Evolutionary conservation across 1,140 invertebrate species (phyloP).

Genomic region (Aphaenogaster ashmeadi): DNA sequence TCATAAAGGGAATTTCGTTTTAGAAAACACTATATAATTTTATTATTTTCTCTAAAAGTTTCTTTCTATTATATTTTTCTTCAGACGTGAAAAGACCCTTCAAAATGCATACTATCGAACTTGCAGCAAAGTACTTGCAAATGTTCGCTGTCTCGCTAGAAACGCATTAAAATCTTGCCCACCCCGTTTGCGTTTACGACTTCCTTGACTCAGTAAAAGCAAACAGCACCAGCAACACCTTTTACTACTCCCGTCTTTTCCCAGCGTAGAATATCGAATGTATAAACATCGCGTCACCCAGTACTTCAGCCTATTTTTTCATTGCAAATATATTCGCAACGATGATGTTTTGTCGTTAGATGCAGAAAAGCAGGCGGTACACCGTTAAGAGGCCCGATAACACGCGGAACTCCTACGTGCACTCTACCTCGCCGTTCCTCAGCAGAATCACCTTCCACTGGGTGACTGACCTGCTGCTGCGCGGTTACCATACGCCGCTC

Average conservation of each 20-base stretch:
- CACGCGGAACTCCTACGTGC: slow-evolving; percentile 70
- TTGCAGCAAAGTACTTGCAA: neutral
- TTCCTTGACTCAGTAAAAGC: slow-evolving; percentile 28
- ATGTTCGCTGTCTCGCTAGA: neutral
- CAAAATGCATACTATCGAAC: neutral
- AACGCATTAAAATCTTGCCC: slow-evolving; percentile 13
- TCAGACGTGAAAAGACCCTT: neutral
- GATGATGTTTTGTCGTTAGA: slow-evolving; percentile 69
- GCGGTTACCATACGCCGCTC: slow-evolving; percentile 90
- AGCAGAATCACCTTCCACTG: slow-evolving; percentile 92
- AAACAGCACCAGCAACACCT: neutral
- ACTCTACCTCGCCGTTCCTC: slow-evolving; percentile 72
- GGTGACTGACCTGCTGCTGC: slow-evolving; percentile 90
- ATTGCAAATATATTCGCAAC: slow-evolving; percentile 6
- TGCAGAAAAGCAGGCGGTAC: slow-evolving; percentile 72
- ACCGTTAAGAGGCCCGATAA: slow-evolving; percentile 55
- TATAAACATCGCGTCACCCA: slow-evolving; percentile 33
- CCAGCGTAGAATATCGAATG: slow-evolving; percentile 18
- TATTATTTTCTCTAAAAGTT: neutral
- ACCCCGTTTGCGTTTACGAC: slow-evolving; percentile 11
- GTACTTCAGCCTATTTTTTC: neutral
- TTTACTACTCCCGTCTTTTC: slow-evolving; percentile 18
- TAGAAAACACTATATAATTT: neutral
- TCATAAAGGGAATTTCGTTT: neutral
- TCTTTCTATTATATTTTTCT: neutral